Evolutionary conservation across 2,113 vertebrate genomes (phyloP).

Genomic region (Oreocharis arfaki): DNA sequence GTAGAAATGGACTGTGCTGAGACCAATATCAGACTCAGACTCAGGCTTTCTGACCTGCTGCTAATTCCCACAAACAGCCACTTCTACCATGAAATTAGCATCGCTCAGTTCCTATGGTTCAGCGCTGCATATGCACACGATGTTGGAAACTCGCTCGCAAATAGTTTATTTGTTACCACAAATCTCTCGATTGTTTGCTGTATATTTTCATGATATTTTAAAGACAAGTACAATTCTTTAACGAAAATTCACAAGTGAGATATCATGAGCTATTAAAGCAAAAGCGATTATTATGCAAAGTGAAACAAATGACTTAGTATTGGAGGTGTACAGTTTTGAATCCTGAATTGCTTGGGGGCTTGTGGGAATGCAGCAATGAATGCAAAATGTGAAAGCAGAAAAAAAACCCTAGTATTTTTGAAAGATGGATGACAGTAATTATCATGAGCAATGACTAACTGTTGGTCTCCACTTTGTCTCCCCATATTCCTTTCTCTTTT

Average conservation of each 20-base stretch:
- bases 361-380: neutral
- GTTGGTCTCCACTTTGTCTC: neutral
- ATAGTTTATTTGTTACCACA: neutral
- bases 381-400: slow-evolving; percentile 23
- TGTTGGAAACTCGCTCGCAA: neutral
- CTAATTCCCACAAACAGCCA: too few species aligned
- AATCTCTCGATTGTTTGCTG: neutral
- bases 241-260: slow-evolving; percentile 2
- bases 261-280: slow-evolving; percentile 19
- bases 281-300: slow-evolving; percentile 41
- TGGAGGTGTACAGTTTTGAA: neutral
- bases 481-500: neutral
- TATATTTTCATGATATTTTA: neutral
- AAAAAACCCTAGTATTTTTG: neutral
- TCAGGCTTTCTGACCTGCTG: too few species aligned
- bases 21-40: too few species aligned
- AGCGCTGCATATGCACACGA: neutral
- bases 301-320: slow-evolving; percentile 15
- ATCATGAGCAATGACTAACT: slow-evolving; percentile 46
- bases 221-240: neutral
- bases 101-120: neutral
- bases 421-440: slow-evolving; percentile 60
- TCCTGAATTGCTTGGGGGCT: slow-evolving; percentile 8
- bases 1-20: too few species aligned
- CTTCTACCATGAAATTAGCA: neutral